These are phyloP conservation scores for Hapalemur alaotrensis DNA, from an alignment of 2,797 vertebrate species.

Conservation along the genomic window DNA sequence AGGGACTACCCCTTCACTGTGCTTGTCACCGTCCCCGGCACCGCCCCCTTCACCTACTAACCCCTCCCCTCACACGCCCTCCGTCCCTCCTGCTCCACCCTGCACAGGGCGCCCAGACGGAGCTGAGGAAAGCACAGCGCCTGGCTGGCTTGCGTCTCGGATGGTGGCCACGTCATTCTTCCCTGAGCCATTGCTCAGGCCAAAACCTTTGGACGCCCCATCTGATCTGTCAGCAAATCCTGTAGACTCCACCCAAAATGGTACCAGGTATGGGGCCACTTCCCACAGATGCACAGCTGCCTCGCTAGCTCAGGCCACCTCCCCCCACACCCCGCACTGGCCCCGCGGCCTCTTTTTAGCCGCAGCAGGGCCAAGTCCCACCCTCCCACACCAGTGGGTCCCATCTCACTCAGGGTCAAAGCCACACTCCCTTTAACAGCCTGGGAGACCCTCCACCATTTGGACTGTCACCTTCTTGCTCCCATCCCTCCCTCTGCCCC, in stretches of 20 bases:
- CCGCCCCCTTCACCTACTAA: background rate
- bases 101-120: background rate
- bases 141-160: background rate
- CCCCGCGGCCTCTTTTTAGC: background rate
- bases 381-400: background rate
- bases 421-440: background rate
- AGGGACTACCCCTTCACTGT: background rate
- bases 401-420: background rate
- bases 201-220: background rate
- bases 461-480: too few relatives aligned
- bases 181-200: background rate
- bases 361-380: background rate
- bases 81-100: fast-evolving
- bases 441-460: too few relatives aligned
- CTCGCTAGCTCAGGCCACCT: background rate
- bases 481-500: background rate
- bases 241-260: background rate
- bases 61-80: background rate
- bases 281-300: background rate
- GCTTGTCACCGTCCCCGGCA: background rate
- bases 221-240: background rate
- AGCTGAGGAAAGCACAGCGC: background rate
- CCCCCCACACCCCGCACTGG: fast-evolving
- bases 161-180: background rate
- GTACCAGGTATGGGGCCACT: background rate